Base-by-base conservation (phyloP, 2,888 invertebrate genomes). In the Drosophila lutescens region DNA sequence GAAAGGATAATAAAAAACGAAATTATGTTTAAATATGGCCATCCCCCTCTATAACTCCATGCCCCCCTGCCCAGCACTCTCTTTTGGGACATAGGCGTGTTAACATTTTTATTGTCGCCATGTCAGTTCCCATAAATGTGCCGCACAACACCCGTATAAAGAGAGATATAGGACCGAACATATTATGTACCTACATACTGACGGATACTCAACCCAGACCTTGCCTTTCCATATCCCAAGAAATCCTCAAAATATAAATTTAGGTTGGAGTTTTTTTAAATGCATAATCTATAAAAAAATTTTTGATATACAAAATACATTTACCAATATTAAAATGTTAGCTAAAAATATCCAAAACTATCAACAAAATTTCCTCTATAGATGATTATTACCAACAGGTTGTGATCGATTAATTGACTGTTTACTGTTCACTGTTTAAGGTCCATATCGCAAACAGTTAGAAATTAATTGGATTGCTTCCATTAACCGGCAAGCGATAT, bases 1-100 rank as follows among this genome's bases (percentile, higher is more conserved):
- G 78, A 75, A 78, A 84, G 87, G 79, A 88, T 86, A 86, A 77
- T 86, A 81, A 88, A 80, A 84, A 86, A 74, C 74, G 67, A 83
- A 84, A 84, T 86, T 88, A 88, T 84, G 77, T 78, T 88, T 72
- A 88, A 84, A 84, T 88, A 84, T 81, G 82, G 85, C 38, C 36
- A 46, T 46, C 20, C 43, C 41, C 20, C 46, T 50, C 38, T 20
- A 15, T 34, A 47, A 49, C 44, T 47, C 30, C 15, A 41, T 6
- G 23, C 15, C 15, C 13, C 41, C 47, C 15, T n/a, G n/a, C n/a
- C 9, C 13, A 9, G 12, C 30, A 30, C 44, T 51, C 23, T 44
- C 54, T 20, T 10, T 49, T 43, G 46, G 53, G 62, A 47, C 26
- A 56, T 49, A 79, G 86, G 83, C 86, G 88, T 82, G 86, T 87